Percentiles rank a stretch among this genome's conserved stretches.
Conservation (phyloP, 2,113 vertebrate genomes). For the Caracal caracal region DNA sequence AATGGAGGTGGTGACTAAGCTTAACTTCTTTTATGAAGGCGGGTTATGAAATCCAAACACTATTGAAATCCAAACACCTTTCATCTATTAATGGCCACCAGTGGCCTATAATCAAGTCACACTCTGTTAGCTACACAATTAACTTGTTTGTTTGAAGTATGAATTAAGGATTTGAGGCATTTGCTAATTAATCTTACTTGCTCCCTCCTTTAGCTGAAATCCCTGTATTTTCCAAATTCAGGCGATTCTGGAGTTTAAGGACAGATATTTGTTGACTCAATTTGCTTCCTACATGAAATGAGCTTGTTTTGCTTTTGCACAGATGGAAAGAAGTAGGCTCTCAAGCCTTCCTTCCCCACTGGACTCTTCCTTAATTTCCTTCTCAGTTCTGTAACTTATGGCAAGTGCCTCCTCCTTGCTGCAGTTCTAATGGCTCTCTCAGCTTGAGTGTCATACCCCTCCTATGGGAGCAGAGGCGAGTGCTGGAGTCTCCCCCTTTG, state of each 20-base stretch:
- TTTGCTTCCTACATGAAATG: not conserved
- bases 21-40: not conserved
- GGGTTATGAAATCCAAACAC: conserved; percentile 61
- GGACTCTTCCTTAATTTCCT: not conserved
- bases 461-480: not conserved
- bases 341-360: not conserved
- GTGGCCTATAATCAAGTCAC: conserved; percentile 73
- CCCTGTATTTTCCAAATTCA: not conserved
- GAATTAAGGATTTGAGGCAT: conserved; percentile 70
- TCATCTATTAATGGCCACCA: conserved; percentile 70
- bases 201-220: conserved; percentile 25
- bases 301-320: not conserved
- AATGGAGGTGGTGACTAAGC: not conserved
- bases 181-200: conserved; percentile 68
- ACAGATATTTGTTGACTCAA: not conserved
- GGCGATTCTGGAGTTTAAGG: conserved; percentile 2
- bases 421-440: not conserved
- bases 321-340: not conserved
- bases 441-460: not conserved
- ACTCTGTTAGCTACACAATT: conserved; percentile 71
- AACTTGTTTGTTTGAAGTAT: conserved; percentile 78
- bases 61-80: conserved; percentile 69
- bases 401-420: not conserved
- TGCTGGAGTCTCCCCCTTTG: not conserved
- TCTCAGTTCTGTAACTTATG: not conserved